Evolutionary conservation across 2,797 vertebrate genomes (phyloP).

Genomic region (Linurgus olivaceus): DNA sequence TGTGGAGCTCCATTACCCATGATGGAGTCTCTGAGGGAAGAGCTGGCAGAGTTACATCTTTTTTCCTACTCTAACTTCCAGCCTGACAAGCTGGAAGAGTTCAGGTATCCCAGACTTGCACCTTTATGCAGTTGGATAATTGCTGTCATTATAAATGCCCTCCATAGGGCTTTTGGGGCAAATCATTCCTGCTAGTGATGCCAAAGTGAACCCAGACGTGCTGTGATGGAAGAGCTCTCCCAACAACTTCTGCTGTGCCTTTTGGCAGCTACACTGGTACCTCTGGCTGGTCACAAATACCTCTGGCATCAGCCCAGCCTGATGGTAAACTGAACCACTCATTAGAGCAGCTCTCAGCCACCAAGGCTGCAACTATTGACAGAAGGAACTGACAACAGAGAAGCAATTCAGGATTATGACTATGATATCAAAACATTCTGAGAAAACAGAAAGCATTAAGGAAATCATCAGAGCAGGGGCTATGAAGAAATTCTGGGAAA

Average conservation of each 20-base stretch:
- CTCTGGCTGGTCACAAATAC: slow-evolving; percentile 19
- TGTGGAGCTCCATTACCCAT: background rate
- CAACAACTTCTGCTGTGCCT: background rate
- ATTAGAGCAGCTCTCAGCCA: background rate
- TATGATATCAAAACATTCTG: slow-evolving; percentile 14
- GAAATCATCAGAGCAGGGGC: background rate
- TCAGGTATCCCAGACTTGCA: background rate
- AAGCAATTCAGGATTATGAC: slow-evolving; percentile 13
- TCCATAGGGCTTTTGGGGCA: background rate
- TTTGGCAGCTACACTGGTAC: background rate
- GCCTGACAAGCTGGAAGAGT: background rate
- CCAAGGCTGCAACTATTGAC: background rate
- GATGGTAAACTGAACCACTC: slow-evolving; percentile 7
- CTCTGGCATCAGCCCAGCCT: slow-evolving; percentile 15
- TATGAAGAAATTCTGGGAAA: background rate
- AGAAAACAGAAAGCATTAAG: background rate
- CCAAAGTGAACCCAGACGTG: background rate
- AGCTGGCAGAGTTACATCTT: background rate
- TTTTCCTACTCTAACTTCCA: background rate
- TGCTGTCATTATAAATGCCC: background rate
- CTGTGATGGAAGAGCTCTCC: background rate
- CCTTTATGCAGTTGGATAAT: background rate
- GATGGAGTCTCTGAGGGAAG: background rate
- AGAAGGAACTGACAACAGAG: slow-evolving; percentile 15
- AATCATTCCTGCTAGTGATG: background rate